These are phyloP conservation scores for Camptogramma bilineatum DNA, from an alignment of 2,888 invertebrate genomes.

Conservation along the genomic window DNA sequence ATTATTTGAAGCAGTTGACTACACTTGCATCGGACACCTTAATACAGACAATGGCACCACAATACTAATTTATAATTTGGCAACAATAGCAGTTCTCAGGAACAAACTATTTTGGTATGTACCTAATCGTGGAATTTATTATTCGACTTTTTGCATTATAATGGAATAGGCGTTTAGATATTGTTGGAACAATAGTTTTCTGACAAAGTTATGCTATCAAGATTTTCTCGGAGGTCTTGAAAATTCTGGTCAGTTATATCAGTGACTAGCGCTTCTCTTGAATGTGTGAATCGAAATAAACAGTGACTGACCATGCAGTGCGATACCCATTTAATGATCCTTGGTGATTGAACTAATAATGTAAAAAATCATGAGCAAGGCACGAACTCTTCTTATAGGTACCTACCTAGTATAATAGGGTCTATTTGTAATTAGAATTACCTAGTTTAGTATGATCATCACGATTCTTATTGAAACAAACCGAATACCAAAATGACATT, in stretches of 20 bases:
- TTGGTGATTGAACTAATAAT: conserved; percentile 45
- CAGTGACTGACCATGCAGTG: conserved; percentile 49
- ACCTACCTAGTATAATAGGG: conserved; percentile 25
- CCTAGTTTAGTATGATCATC: conserved; percentile 18
- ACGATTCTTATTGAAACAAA: conserved; percentile 20
- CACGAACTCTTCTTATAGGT: conserved; percentile 34
- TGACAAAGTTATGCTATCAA: conserved; percentile 12
- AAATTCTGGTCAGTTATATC: conserved; percentile 12
- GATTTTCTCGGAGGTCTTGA: conserved; percentile 16
- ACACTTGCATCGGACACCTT: conserved; percentile 13
- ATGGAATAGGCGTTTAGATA: conserved; percentile 9
- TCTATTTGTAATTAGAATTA: conserved; percentile 9
- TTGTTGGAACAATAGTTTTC: conserved; percentile 25
- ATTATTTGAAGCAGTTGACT: conserved; percentile 1
- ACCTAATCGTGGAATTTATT: conserved; percentile 21
- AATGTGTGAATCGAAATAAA: conserved; percentile 66
- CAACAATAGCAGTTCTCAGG: conserved; percentile 29
- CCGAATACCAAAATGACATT: neutral
- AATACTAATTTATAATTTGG: conserved; percentile 14
- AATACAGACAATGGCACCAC: conserved; percentile 8
- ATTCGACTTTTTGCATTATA: conserved; percentile 11
- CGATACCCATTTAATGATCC: conserved; percentile 52
- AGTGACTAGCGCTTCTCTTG: conserved; percentile 52
- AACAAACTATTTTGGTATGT: conserved; percentile 20
- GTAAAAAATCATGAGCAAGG: conserved; percentile 39